phyloP scores from a whole-genome alignment of 2,888 invertebrate species.

The Apodemia zela region DNA sequence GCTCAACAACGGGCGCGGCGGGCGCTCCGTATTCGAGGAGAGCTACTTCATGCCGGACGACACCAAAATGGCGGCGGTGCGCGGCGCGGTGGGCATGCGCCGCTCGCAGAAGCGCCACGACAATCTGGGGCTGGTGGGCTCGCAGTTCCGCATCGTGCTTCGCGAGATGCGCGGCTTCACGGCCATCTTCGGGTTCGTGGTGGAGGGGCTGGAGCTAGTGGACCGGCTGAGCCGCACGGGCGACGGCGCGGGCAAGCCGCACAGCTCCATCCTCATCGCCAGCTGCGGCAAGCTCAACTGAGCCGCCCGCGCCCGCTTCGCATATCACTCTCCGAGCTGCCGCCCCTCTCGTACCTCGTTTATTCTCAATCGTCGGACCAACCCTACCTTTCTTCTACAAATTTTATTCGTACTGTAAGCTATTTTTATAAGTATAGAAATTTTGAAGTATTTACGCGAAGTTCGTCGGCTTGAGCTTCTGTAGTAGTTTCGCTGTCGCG shows the following conservation, averaged over 20 bases:
- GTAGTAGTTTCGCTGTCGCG: constrained; percentile 28
- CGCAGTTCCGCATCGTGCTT: constrained; percentile 90
- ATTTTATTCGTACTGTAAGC: constrained; percentile 33
- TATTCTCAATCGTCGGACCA: constrained; percentile 35
- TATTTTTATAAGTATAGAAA: constrained; percentile 41
- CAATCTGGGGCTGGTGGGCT: constrained; percentile 90
- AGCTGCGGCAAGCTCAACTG: constrained; percentile 87
- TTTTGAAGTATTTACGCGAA: constrained; percentile 43
- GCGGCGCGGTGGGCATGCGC: constrained; percentile 91
- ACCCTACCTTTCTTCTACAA: constrained; percentile 37
- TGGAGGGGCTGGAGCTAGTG: constrained; percentile 88
- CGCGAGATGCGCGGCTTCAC: constrained; percentile 92
- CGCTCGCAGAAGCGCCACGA: constrained; percentile 90
- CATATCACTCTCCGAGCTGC: constrained; percentile 22
- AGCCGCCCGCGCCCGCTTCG: constrained; percentile 24
- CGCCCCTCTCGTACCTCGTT: constrained; percentile 34
- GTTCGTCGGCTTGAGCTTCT: constrained; percentile 42
- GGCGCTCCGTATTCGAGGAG: constrained; percentile 87
- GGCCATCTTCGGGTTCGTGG: constrained; percentile 89
- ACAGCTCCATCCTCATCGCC: constrained; percentile 85
- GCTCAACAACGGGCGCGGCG: constrained; percentile 89
- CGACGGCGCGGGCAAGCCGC: constrained; percentile 89
- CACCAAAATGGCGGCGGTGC: constrained; percentile 86
- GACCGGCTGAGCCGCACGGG: constrained; percentile 89
- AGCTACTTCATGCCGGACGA: constrained; percentile 90